Evolutionary conservation across 1,140 invertebrate genomes (phyloP), one percentile per base, ranked within the genome.

Genomic region (Eupristina koningsbergeri): DNA sequence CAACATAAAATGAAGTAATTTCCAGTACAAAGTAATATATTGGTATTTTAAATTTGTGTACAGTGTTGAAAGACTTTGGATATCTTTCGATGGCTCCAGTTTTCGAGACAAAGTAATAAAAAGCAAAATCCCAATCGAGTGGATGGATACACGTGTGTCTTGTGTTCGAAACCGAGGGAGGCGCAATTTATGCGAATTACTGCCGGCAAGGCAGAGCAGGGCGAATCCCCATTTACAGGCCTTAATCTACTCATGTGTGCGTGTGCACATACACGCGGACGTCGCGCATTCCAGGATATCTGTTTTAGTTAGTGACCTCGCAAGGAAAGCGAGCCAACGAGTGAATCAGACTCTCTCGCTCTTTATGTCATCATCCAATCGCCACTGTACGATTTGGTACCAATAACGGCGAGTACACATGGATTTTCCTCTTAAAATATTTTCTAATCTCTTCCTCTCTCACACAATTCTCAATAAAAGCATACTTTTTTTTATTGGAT

Each of bases 271-370:
- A 45, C 3, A 47, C 39, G 34, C 71, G 82, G 80, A 53, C 82
- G 84, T 85, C 84, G 82, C 85, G 86, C 88, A 86, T 86, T 88
- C 85, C 88, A 83, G 86, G 85, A 88, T 88, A 87, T 88, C 89
- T 89, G 86, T 89, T 85, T 89, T 89, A 89, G 88, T 88, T 87
- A 88, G 83, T 89, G 89, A 89, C 88, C 89, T 89, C 89, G 87
- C 86, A 87, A 53, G 41, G 41, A 41, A 53, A 69, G 63, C 15
- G 34, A 34, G 0, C n/a, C 13, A 34, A 29, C n/a, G 63, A 75
- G 58, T 39, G 41, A 36, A 45, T 82, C 47, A 15, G 31, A 17
- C 36, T n/a, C n/a, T n/a, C n/a, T n/a, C n/a, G n/a, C n/a, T n/a
- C n/a, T n/a, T n/a, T n/a, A n/a, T n/a, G n/a, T n/a, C n/a, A n/a